Evolutionary conservation across 1,140 invertebrate genomes (phyloP).

Genomic region (Eriosoma lanigerum): DNA sequence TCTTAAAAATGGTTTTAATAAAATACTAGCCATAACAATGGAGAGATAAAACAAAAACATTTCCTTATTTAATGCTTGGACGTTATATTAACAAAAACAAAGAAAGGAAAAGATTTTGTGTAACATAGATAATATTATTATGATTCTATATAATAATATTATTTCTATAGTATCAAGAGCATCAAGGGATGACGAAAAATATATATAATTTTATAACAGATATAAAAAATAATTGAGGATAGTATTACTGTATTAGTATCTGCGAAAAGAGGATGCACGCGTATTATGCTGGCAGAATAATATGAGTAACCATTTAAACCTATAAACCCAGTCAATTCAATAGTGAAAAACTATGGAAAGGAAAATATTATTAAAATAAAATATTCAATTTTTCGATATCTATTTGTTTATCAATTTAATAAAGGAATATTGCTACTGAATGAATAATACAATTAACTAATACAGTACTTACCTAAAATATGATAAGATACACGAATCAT

Average conservation of each 20-base stretch:
- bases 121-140: background rate
- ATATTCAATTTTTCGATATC: too few relatives aligned
- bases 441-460: too few relatives aligned
- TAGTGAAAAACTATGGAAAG: too few relatives aligned
- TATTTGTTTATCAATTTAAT: too few relatives aligned
- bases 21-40: background rate
- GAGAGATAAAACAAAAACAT: background rate
- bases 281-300: background rate
- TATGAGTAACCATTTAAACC: too few relatives aligned
- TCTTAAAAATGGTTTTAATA: too few relatives aligned
- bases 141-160: too few relatives aligned
- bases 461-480: too few relatives aligned
- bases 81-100: background rate
- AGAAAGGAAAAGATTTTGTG: background rate
- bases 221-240: slow-evolving; percentile 30
- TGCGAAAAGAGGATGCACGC: background rate
- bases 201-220: slow-evolving; percentile 9
- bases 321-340: too few relatives aligned
- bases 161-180: background rate
- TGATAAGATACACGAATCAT: too few relatives aligned
- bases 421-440: too few relatives aligned
- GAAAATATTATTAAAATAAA: too few relatives aligned
- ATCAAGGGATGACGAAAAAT: background rate
- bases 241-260: slow-evolving; percentile 3
- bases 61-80: background rate